Percentiles rank a stretch among this genome's conserved stretches.
These are phyloP conservation scores for Capromys pilorides DNA, from an alignment of 2,797 vertebrate genomes.

Conservation along the genomic window DNA sequence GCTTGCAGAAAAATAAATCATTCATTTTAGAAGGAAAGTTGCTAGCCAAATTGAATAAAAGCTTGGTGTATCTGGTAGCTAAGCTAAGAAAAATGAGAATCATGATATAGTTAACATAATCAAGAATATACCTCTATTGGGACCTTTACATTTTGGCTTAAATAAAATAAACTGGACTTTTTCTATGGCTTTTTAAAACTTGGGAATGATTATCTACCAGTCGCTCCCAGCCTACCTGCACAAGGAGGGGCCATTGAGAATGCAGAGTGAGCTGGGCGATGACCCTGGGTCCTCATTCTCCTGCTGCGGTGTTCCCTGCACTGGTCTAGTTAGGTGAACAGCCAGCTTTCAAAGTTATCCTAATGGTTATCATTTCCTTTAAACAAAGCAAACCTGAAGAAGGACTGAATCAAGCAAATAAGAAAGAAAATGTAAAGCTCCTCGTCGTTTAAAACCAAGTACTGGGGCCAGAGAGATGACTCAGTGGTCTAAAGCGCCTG, in stretches of 20 bases:
- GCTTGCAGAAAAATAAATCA: not conserved
- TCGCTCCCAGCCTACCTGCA: conserved; percentile 94
- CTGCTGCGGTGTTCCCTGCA: conserved; percentile 92
- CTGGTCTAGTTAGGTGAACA: conserved; percentile 95
- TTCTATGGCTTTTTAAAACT: not conserved
- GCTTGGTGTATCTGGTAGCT: not conserved
- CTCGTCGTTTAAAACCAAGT: not conserved
- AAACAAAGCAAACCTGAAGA: not conserved
- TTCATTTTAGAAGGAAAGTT: conserved; percentile 30
- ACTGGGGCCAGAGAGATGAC: not conserved
- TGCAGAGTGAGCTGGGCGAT: conserved; percentile 95
- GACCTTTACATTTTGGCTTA: not conserved
- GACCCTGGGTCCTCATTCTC: conserved; percentile 93
- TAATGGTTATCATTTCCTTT: not conserved
- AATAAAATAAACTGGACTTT: not conserved
- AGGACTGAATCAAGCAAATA: not conserved
- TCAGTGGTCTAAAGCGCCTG: no score
- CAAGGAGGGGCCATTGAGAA: conserved; percentile 94
- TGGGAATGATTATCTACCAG: conserved; percentile 5
- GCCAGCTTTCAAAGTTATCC: conserved; percentile 84
- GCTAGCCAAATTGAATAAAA: not conserved
- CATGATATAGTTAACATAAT: not conserved
- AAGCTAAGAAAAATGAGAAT: conserved; percentile 23
- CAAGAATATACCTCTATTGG: not conserved
- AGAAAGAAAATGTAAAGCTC: not conserved